These are phyloP conservation scores for Drosophila tropicalis DNA, from an alignment of 1,140 invertebrate genomes.

Conservation along the genomic window DNA sequence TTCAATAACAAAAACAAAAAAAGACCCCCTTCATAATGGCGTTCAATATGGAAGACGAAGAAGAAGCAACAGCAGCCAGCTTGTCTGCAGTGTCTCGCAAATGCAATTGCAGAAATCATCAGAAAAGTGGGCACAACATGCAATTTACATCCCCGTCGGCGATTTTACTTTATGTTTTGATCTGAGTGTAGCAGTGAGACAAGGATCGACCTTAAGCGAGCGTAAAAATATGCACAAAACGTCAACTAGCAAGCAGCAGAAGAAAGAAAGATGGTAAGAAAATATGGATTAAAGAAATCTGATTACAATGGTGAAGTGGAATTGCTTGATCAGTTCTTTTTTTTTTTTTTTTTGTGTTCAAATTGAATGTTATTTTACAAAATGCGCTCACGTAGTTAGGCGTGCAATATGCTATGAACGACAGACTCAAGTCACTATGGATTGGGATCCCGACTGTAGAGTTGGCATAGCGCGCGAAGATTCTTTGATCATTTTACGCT, in stretches of 20 bases:
- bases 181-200: constrained; percentile 8
- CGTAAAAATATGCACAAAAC: constrained; percentile 65
- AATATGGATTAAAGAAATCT: constrained; percentile 50
- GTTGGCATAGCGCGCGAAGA: constrained; percentile 76
- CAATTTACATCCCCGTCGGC: constrained; percentile 67
- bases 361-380: constrained; percentile 83
- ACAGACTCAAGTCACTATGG: constrained; percentile 1
- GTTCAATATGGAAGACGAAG: constrained; percentile 13
- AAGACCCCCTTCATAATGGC: constrained; percentile 41
- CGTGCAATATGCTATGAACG: constrained; percentile 51
- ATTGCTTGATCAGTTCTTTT: constrained; percentile 73
- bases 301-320: constrained; percentile 54
- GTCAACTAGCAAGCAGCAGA: constrained; percentile 27
- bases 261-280: background rate
- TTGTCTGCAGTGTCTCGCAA: constrained; percentile 54
- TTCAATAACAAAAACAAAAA: constrained; percentile 60
- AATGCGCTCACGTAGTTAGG: constrained; percentile 75
- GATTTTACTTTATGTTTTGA: constrained; percentile 56
- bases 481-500: constrained; percentile 83
- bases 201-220: constrained; percentile 61
- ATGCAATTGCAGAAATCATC: constrained; percentile 78
- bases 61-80: constrained; percentile 52
- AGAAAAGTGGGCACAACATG: constrained; percentile 62
- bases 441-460: constrained; percentile 11
- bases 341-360: constrained; percentile 58